Evolutionary conservation across 2,797 vertebrate genomes (phyloP), one percentile per base, ranked within the genome.

Genomic region (Eupleurogrammus muticus): DNA sequence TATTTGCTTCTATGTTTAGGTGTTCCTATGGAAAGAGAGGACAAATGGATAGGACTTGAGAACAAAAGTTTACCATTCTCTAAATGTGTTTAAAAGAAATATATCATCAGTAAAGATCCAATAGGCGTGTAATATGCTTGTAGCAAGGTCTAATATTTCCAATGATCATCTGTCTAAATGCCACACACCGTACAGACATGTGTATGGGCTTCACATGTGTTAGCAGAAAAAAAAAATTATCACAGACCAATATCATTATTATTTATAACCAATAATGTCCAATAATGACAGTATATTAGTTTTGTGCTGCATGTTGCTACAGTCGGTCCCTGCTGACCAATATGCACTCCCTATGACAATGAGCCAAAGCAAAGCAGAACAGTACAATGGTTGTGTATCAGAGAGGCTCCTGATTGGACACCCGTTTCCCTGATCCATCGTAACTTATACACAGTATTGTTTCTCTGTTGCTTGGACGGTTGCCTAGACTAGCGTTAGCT

Each of bases 391-490:
- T 23, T 60, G 19, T 36, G 10, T 56, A 9, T 50, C 11, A 60
- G 38, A 70, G 46, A 42, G 44, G 16, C 24, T 52, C 21, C 20
- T 52, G 54, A 70, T 68, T 48, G 53, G 64, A 53, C 61, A 21
- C 28, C 46, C 10, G 17, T 68, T 57, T 46, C 28, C 28, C 7
- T 23, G 55, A 49, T 52, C 42, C 51, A 3, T 68, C 35, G 79
- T 81, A 73, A 65, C 81, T 80, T 52, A 82, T 78, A 69, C 54
- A 44, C 38, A 56, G 47, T 28, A 73, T 48, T 70, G 81, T 66
- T 69, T 69, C 54, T 60, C 61, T 66, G 75, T 85, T 85, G 81
- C 82, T 70, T 72, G 52, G 75, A 70, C 62, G 71, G 73, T 83
- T 79, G 79, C 70, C 68, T 72, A 24, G 73, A 65, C 32, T 55